Conservation (phyloP, 2,113 vertebrate genomes). For the Sapayoa aenigma region DNA sequence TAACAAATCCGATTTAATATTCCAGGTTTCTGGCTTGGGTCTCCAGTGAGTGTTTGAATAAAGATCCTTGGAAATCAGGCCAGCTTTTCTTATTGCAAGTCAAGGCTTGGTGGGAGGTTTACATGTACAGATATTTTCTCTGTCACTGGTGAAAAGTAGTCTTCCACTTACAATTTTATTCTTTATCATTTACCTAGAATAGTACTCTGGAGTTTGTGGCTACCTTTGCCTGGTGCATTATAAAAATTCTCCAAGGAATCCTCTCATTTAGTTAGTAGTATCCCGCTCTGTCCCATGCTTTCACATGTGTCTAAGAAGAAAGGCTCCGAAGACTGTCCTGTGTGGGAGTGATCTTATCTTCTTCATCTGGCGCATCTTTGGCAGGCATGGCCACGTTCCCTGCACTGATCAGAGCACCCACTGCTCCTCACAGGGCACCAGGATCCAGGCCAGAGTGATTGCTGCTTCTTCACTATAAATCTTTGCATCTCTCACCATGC, state of each 20-base stretch:
- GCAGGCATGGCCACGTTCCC: not conserved
- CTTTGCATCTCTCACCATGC: not conserved
- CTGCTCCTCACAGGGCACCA: not conserved
- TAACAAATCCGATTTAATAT: not conserved
- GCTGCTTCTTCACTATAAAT: not conserved
- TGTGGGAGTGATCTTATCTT: slow-evolving; percentile 8
- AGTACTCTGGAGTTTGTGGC: not conserved
- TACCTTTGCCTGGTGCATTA: not conserved
- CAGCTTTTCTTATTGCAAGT: not conserved
- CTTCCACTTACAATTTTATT: not conserved
- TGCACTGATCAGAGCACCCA: not conserved
- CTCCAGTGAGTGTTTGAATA: not conserved
- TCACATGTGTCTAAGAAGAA: not conserved
- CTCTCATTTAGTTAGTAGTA: not conserved
- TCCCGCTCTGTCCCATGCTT: not conserved
- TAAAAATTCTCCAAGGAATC: not conserved
- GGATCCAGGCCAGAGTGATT: not conserved
- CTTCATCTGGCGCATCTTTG: not conserved
- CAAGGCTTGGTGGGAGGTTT: not conserved
- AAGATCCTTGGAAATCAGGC: not conserved
- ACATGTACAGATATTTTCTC: not conserved
- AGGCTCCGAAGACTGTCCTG: not conserved
- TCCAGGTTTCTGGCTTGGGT: not conserved
- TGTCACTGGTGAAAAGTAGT: not conserved
- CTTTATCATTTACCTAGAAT: not conserved